Evolutionary conservation across 2,113 vertebrate genomes (phyloP).

Genomic region (Chloropsis cyanopogon): DNA sequence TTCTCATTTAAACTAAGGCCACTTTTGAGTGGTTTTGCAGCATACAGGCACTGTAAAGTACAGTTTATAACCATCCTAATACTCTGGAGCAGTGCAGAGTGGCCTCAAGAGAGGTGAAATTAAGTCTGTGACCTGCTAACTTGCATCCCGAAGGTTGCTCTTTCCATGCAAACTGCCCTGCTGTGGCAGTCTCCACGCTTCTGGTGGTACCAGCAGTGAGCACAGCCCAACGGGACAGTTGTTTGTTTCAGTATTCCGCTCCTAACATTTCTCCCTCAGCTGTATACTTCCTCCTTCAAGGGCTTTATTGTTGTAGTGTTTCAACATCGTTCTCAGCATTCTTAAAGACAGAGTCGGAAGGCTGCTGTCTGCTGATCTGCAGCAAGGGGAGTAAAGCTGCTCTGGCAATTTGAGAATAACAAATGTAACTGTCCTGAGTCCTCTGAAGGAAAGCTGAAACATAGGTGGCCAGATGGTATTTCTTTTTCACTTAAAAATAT

Average conservation of each 20-base stretch:
- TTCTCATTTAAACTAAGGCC: conserved; percentile 1
- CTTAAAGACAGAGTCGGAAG: conserved; percentile 71
- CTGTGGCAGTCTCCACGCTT: not conserved
- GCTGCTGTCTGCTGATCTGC: not conserved
- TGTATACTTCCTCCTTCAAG: conserved; percentile 22
- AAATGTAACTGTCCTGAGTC: not conserved
- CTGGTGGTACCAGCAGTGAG: conserved; percentile 8
- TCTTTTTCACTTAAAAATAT: not conserved
- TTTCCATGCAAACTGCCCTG: not conserved
- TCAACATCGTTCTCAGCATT: conserved; percentile 60
- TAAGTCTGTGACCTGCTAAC: not conserved
- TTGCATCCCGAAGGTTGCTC: not conserved
- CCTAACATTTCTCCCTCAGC: conserved; percentile 14
- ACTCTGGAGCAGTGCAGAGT: not conserved
- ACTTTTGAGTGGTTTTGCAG: not conserved
- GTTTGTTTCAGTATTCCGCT: not conserved
- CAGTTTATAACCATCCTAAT: not conserved
- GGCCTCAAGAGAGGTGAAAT: conserved; percentile 14
- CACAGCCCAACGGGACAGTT: not conserved
- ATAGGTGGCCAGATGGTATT: conserved; percentile 34
- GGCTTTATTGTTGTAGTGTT: conserved; percentile 45
- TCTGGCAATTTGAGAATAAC: conserved; percentile 20
- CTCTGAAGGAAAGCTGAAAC: conserved; percentile 58
- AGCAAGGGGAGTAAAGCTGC: conserved; percentile 4
- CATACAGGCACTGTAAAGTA: not conserved